Percentiles rank a stretch among this genome's conserved stretches.
phyloP scores from a whole-genome alignment of 1,140 invertebrate genomes.

The Aphis craccivora region DNA sequence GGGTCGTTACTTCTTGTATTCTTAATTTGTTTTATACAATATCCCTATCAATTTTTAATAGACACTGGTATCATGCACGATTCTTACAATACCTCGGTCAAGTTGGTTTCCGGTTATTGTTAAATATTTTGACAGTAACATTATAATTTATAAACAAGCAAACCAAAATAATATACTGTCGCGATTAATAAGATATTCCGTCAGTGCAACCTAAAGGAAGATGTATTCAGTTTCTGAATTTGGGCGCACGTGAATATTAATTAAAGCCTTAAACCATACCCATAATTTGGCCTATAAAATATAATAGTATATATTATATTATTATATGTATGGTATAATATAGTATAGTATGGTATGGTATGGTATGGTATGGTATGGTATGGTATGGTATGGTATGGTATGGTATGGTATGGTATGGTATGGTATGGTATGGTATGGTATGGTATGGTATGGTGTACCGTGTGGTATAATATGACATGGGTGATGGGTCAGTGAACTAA shows the following conservation, averaged over 20 bases:
- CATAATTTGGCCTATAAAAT: background rate
- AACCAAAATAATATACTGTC: background rate
- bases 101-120: conserved; percentile 47
- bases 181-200: background rate
- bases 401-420: background rate
- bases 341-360: too few species aligned
- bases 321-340: background rate
- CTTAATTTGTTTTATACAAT: background rate
- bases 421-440: too few species aligned
- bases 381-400: too few species aligned
- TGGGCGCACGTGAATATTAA: background rate
- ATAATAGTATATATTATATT: too few species aligned
- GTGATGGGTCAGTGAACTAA: background rate
- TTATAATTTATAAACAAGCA: background rate
- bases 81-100: background rate
- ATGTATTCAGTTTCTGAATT: background rate
- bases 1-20: background rate
- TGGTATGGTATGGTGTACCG: background rate
- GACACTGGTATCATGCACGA: background rate
- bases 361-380: background rate
- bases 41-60: background rate
- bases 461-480: too few species aligned
- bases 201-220: background rate
- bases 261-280: background rate
- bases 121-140: conserved; percentile 27